phyloP scores from a whole-genome alignment of 2,888 invertebrate genomes.

The Sacculina carcini region DNA sequence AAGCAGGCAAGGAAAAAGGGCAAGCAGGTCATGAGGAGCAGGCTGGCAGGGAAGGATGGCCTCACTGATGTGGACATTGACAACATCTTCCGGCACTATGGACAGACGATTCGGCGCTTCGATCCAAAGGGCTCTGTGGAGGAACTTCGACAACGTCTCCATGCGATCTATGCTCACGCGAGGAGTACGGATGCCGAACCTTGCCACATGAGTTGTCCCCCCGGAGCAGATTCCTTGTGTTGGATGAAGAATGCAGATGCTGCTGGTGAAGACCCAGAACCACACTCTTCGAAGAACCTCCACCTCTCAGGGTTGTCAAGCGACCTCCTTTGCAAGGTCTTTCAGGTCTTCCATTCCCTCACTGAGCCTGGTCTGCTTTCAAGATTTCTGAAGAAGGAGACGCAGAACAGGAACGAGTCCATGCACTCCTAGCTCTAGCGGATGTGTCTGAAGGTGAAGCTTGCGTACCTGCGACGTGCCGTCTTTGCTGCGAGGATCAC shows the following conservation, averaged over 20 bases:
- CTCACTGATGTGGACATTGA: constrained; percentile 3
- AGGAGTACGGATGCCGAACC: constrained; percentile 2
- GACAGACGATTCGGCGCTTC: background rate
- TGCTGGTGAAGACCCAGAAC: background rate
- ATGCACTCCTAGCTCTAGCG: no score
- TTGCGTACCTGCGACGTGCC: no score
- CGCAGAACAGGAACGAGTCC: no score
- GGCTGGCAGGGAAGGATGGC: constrained; percentile 7
- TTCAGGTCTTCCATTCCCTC: no score
- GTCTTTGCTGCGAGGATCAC: no score
- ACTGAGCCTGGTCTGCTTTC: no score
- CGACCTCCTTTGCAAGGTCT: no score
- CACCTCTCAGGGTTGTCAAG: no score
- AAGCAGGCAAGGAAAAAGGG: no score
- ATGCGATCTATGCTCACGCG: background rate
- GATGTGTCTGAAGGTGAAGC: no score
- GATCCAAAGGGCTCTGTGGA: background rate
- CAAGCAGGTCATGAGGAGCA: background rate
- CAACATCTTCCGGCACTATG: background rate
- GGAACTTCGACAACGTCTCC: background rate
- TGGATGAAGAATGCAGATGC: background rate
- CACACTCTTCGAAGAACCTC: background rate
- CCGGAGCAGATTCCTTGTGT: background rate
- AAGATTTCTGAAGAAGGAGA: no score
- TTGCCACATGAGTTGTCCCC: background rate